These are phyloP conservation scores for Cygnus olor DNA, from an alignment of 2,797 vertebrate species.

Conservation along the genomic window DNA sequence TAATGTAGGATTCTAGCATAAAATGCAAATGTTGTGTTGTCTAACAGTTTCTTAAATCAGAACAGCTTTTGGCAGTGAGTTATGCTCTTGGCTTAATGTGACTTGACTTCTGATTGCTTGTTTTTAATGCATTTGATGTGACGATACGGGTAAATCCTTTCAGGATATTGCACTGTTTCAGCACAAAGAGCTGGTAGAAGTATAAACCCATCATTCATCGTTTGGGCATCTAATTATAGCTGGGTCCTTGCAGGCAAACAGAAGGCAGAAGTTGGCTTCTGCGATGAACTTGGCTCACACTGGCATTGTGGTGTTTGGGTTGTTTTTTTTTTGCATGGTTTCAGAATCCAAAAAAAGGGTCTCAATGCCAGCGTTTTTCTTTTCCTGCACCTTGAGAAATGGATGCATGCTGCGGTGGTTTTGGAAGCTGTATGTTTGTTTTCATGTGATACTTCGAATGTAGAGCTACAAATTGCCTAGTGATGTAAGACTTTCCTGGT, in stretches of 20 bases:
- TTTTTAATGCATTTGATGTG: neutral
- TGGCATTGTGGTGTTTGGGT: neutral
- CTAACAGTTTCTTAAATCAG: neutral
- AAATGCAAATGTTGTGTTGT: slow-evolving; percentile 11
- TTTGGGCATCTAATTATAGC: slow-evolving; percentile 9
- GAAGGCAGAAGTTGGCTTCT: neutral
- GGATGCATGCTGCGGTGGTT: neutral
- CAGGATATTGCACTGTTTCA: neutral
- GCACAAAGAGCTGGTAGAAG: neutral
- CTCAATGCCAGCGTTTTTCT: neutral
- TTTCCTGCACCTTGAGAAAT: neutral
- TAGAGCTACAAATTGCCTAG: neutral
- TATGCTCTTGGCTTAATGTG: neutral
- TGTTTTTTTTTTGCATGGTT: neutral
- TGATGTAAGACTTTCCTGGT: slow-evolving; percentile 29
- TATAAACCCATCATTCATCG: neutral
- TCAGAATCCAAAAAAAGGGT: neutral
- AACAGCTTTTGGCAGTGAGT: neutral
- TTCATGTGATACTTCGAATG: neutral
- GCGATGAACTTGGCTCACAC: neutral
- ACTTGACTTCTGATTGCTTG: neutral
- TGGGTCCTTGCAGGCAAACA: neutral
- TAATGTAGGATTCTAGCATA: neutral
- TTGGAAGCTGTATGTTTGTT: slow-evolving; percentile 11
- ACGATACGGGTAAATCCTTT: neutral